Conservation (phyloP, 2,113 vertebrate genomes). For the Albula goreensis region DNA sequence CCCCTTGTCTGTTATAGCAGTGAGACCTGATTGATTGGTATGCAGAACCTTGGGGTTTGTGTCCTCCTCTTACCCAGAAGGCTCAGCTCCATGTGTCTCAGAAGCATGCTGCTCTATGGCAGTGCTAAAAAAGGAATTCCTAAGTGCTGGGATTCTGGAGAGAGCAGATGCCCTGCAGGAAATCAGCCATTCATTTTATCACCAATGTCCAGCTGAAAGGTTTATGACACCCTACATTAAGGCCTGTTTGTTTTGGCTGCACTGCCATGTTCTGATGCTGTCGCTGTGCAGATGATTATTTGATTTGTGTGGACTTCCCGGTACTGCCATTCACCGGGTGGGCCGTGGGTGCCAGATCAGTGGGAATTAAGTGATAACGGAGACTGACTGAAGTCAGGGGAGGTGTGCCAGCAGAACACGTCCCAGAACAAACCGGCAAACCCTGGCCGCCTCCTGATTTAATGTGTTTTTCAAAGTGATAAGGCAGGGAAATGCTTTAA, state of each 20-base stretch:
- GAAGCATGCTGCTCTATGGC: neutral
- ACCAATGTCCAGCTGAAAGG: constrained; percentile 1
- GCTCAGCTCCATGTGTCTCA: neutral
- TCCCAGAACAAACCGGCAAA: neutral
- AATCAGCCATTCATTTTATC: constrained; percentile 10
- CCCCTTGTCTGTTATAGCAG: neutral
- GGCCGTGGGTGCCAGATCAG: neutral
- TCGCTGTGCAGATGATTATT: neutral
- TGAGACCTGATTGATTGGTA: neutral
- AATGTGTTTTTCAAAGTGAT: constrained; percentile 14
- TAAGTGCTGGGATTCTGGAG: neutral
- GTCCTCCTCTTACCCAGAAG: neutral
- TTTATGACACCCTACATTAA: constrained; percentile 16
- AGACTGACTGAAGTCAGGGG: neutral
- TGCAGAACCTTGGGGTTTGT: neutral
- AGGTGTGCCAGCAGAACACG: neutral
- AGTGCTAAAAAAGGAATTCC: constrained; percentile 11
- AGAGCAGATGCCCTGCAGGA: neutral
- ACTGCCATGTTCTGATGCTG: neutral
- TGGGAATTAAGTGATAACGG: neutral
- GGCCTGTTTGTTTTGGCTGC: constrained; percentile 1
- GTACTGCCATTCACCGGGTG: neutral
- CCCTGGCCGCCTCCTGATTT: neutral
- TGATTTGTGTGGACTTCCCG: neutral
- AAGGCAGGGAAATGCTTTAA: neutral